phyloP scores from a whole-genome alignment of 2,113 vertebrate genomes.

The Poecile atricapillus region DNA sequence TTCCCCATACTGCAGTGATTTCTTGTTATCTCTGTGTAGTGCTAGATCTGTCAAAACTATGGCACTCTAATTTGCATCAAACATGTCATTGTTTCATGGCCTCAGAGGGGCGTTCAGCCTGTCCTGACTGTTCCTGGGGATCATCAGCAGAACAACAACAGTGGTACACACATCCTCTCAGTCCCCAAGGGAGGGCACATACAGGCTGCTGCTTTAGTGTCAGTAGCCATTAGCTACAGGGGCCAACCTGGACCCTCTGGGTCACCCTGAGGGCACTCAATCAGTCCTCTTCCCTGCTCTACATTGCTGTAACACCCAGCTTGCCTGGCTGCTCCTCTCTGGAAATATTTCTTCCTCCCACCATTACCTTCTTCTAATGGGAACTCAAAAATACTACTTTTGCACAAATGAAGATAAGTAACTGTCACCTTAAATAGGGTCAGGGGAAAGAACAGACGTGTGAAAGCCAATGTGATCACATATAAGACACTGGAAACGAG shows the following conservation, averaged over 20 bases:
- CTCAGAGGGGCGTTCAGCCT: not conserved
- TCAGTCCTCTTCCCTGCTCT: not conserved
- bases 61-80: not conserved
- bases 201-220: not conserved
- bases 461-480: not conserved
- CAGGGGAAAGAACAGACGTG: not conserved
- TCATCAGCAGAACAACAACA: not conserved
- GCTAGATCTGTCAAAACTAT: not conserved
- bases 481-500: not conserved
- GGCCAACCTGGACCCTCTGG: not conserved
- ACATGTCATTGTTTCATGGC: not conserved
- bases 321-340: not conserved
- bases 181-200: not conserved
- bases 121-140: not conserved
- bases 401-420: not conserved
- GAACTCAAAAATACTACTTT: not conserved
- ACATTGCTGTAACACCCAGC: not conserved
- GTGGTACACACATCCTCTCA: not conserved
- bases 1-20: not conserved
- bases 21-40: not conserved
- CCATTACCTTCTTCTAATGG: not conserved
- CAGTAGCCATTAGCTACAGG: not conserved
- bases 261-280: not conserved
- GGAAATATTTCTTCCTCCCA: not conserved
- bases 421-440: not conserved